Evolutionary conservation across 2,113 vertebrate species (phyloP).

Genomic region (Zootoca vivipara): DNA sequence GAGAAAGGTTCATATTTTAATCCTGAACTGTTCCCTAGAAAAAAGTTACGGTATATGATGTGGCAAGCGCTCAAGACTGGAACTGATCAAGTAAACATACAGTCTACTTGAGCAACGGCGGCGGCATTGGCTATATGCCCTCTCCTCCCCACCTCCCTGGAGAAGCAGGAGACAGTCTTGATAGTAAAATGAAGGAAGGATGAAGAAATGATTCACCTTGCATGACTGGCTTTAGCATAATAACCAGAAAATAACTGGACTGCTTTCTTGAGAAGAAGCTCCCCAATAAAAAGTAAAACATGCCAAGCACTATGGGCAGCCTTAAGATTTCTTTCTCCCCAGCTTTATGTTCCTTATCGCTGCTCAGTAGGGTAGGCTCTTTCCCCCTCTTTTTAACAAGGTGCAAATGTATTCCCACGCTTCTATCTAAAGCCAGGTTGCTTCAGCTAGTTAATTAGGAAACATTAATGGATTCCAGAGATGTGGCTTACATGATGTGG

Average conservation of each 20-base stretch:
- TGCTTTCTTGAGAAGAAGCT: conserved; percentile 50
- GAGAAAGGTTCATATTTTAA: neutral
- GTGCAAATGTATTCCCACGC: conserved; percentile 69
- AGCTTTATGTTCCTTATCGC: conserved; percentile 47
- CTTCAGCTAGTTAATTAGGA: conserved; percentile 60
- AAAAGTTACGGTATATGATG: neutral
- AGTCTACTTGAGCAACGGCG: fast-evolving
- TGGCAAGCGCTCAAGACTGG: neutral
- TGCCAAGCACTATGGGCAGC: neutral
- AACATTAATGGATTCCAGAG: conserved; percentile 51
- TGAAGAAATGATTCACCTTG: neutral
- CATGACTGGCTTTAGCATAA: conserved; percentile 10
- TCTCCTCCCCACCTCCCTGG: neutral
- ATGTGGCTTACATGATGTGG: neutral
- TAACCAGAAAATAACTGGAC: conserved; percentile 28
- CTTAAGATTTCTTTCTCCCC: conserved; percentile 35
- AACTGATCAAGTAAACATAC: neutral
- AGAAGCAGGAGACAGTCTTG: neutral
- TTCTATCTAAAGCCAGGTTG: conserved; percentile 46
- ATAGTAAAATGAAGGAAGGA: too few species aligned
- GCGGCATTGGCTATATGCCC: fast-evolving
- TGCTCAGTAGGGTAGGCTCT: conserved; percentile 18
- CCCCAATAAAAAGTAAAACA: conserved; percentile 51
- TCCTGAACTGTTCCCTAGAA: fast-evolving
- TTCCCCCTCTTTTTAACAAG: conserved; percentile 37